phyloP scores from a whole-genome alignment of 2,888 invertebrate genomes.

The Hydraecia micacea region DNA sequence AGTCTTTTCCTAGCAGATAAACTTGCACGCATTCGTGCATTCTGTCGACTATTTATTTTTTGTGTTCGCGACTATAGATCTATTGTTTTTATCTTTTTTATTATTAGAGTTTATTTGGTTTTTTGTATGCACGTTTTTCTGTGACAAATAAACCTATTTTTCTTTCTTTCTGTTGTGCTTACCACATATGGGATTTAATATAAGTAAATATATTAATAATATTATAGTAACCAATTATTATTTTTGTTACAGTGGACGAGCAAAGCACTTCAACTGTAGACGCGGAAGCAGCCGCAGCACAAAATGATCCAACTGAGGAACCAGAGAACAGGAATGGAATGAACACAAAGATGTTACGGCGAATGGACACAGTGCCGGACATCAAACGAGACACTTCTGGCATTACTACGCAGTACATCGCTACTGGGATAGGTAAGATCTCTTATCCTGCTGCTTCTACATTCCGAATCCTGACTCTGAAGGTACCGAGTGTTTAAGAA shows the following conservation, averaged over 20 bases:
- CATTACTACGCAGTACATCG: conserved; percentile 87
- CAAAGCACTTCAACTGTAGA: conserved; percentile 70
- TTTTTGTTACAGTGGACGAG: conserved; percentile 71
- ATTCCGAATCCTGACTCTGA: background rate
- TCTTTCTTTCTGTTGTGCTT: background rate
- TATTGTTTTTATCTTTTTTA: no score
- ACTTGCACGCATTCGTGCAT: background rate
- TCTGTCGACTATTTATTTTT: no score
- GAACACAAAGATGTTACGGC: conserved; percentile 75
- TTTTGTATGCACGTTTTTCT: no score
- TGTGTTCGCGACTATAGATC: no score
- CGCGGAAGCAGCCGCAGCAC: conserved; percentile 59
- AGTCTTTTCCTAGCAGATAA: background rate
- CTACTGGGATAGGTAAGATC: conserved; percentile 84
- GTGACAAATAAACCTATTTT: no score
- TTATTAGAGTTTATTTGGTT: no score
- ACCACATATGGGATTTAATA: background rate
- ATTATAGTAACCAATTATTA: no score
- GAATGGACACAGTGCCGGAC: conserved; percentile 85
- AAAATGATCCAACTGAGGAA: conserved; percentile 52
- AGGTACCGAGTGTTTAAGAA: no score
- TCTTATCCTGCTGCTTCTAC: background rate
- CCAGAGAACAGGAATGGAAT: conserved; percentile 72
- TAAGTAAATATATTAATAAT: background rate
- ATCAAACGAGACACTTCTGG: conserved; percentile 87